Conservation (phyloP, 2,888 invertebrate genomes). For the Agonopterix subpropinquella region DNA sequence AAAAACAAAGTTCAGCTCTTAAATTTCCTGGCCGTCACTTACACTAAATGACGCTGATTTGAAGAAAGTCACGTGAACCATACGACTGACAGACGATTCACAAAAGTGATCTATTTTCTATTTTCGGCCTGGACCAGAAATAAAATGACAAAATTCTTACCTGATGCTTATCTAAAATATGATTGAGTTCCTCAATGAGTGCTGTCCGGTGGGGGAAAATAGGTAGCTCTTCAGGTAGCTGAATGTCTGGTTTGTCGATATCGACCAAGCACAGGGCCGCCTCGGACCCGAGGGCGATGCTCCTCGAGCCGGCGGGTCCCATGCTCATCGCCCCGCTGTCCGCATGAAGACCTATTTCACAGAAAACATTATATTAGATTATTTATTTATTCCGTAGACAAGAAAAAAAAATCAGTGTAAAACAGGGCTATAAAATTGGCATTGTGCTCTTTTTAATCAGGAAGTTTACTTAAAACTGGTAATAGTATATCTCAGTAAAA, state of each 20-base stretch:
- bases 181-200: slow-evolving; percentile 89
- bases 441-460: too few relatives aligned
- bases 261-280: slow-evolving; percentile 97
- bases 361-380: neutral
- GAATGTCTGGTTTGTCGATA: slow-evolving; percentile 94
- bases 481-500: too few relatives aligned
- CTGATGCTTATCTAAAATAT: slow-evolving; percentile 83
- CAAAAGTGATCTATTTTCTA: too few relatives aligned
- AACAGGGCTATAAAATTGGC: neutral
- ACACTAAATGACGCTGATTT: too few relatives aligned
- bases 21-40: too few relatives aligned
- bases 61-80: too few relatives aligned
- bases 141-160: slow-evolving; percentile 27
- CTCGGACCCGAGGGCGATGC: slow-evolving; percentile 82
- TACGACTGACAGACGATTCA: too few relatives aligned
- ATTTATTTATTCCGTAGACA: neutral
- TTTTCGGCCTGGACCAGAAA: too few relatives aligned
- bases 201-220: slow-evolving; percentile 93
- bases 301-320: slow-evolving; percentile 52
- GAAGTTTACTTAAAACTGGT: too few relatives aligned
- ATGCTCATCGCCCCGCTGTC: slow-evolving; percentile 61
- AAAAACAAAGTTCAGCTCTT: too few relatives aligned
- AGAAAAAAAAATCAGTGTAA: neutral
- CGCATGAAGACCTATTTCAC: slow-evolving; percentile 74
- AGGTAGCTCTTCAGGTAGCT: slow-evolving; percentile 96